phyloP scores from a whole-genome alignment of 2,888 invertebrate genomes.

The Scaptomyza tumidula region DNA sequence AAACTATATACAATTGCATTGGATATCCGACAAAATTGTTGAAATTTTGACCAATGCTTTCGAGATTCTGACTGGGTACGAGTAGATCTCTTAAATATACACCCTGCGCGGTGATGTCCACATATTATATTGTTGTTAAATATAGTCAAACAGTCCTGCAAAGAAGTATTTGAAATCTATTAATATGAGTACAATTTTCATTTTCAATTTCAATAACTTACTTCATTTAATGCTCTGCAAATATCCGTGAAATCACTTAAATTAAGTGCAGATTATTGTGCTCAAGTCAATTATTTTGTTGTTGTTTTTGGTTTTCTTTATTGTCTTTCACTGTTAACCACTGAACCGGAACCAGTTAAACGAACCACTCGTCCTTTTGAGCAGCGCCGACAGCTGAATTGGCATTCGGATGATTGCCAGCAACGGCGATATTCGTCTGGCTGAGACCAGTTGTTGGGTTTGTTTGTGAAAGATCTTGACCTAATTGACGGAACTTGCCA shows the following conservation, averaged over 20 bases:
- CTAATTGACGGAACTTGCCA: slow-evolving; percentile 90
- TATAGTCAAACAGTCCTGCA: slow-evolving; percentile 83
- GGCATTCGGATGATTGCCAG: slow-evolving; percentile 79
- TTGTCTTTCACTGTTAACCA: slow-evolving; percentile 51
- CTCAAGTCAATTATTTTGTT: slow-evolving; percentile 66
- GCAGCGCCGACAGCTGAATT: slow-evolving; percentile 85
- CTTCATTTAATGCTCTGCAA: slow-evolving; percentile 85
- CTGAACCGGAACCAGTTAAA: slow-evolving; percentile 84
- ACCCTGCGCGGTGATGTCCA: slow-evolving; percentile 85
- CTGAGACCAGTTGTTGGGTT: slow-evolving; percentile 80
- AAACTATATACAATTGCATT: slow-evolving; percentile 81
- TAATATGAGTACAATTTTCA: no score
- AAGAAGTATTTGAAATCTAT: no score
- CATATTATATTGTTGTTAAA: slow-evolving; percentile 78
- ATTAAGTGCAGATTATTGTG: slow-evolving; percentile 76
- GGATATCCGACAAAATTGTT: slow-evolving; percentile 80
- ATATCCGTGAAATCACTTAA: slow-evolving; percentile 76
- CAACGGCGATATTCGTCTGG: slow-evolving; percentile 78
- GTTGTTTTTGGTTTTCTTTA: slow-evolving; percentile 36
- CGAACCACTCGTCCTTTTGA: slow-evolving; percentile 97
- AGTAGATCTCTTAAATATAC: slow-evolving; percentile 83
- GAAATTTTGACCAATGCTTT: slow-evolving; percentile 74
- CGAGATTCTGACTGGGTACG: slow-evolving; percentile 84
- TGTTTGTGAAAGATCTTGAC: slow-evolving; percentile 86
- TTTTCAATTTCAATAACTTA: slow-evolving; percentile 51